These are phyloP conservation scores for Lethenteron reissneri DNA, from an alignment of 2,113 vertebrate species.

Conservation along the genomic window DNA sequence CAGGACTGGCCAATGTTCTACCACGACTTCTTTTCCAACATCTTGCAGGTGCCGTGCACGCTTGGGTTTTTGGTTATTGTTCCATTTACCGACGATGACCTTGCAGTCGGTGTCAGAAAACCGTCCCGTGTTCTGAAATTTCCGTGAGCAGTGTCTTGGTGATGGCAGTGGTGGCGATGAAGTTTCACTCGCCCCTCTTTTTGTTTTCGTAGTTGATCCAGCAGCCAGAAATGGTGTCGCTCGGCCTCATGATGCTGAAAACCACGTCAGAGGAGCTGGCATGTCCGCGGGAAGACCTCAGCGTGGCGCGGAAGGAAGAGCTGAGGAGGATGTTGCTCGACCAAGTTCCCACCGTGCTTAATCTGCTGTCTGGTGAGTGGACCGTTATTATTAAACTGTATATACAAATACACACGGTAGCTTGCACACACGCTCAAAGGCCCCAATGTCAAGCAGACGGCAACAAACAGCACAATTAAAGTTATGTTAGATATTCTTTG, in stretches of 20 bases:
- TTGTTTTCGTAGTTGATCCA: conserved; percentile 49
- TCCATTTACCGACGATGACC: too few relatives aligned
- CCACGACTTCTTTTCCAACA: conserved; percentile 94
- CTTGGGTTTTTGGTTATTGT: too few relatives aligned
- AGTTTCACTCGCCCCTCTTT: not conserved
- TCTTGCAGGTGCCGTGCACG: conserved; percentile 49
- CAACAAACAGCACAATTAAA: too few relatives aligned
- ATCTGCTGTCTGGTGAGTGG: conserved; percentile 54
- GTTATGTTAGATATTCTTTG: too few relatives aligned
- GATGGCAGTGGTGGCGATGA: too few relatives aligned
- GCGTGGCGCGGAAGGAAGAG: conserved; percentile 77
- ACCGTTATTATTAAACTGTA: too few relatives aligned
- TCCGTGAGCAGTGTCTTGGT: not conserved
- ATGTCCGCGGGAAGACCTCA: conserved; percentile 78
- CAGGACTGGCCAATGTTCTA: conserved; percentile 99
- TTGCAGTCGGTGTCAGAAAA: not conserved
- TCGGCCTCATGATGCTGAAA: conserved; percentile 82
- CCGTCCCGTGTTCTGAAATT: not conserved
- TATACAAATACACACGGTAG: too few relatives aligned
- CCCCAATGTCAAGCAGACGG: too few relatives aligned
- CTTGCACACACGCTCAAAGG: too few relatives aligned
- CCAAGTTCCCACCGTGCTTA: conserved; percentile 75
- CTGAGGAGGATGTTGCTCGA: conserved; percentile 75
- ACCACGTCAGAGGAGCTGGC: conserved; percentile 90
- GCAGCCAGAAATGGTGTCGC: conserved; percentile 51